These are phyloP conservation scores for Sturnira hondurensis DNA, from an alignment of 2,113 vertebrate species.

Conservation along the genomic window DNA sequence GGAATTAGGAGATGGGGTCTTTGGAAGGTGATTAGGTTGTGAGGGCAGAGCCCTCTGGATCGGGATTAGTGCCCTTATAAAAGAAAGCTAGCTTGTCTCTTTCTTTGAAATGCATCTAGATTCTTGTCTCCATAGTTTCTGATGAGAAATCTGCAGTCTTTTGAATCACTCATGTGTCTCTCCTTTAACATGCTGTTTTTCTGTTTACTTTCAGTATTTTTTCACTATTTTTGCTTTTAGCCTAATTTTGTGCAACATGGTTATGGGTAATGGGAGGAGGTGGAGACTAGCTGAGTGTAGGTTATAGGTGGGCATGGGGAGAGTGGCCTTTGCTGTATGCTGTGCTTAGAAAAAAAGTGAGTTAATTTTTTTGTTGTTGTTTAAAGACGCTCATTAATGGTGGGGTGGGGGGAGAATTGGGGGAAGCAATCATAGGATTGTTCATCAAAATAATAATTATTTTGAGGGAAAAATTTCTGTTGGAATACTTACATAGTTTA, in stretches of 20 bases:
- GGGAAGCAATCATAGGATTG: not conserved
- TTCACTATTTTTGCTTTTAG: not conserved
- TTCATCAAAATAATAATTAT: not conserved
- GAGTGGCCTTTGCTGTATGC: not conserved
- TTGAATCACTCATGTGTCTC: not conserved
- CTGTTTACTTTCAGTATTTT: not conserved
- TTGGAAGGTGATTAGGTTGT: not conserved
- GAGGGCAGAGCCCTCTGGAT: not conserved
- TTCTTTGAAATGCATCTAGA: not conserved
- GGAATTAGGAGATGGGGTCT: not conserved
- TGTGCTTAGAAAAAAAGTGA: conserved; percentile 2
- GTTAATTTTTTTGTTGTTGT: not conserved
- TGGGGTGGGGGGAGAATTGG: not conserved
- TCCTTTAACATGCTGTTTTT: not conserved
- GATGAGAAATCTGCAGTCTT: not conserved
- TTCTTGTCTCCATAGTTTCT: not conserved
- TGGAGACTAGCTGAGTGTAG: not conserved
- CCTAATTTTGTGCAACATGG: not conserved
- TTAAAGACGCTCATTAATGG: not conserved
- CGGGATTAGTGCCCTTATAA: not conserved
- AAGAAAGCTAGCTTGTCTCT: not conserved
- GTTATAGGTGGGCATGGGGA: not conserved
- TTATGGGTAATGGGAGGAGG: not conserved
- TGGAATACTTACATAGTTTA: not conserved
- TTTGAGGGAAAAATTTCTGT: not conserved